Base-by-base conservation (phyloP, 2,797 vertebrate genomes). In the Orestias chungarensis region DNA sequence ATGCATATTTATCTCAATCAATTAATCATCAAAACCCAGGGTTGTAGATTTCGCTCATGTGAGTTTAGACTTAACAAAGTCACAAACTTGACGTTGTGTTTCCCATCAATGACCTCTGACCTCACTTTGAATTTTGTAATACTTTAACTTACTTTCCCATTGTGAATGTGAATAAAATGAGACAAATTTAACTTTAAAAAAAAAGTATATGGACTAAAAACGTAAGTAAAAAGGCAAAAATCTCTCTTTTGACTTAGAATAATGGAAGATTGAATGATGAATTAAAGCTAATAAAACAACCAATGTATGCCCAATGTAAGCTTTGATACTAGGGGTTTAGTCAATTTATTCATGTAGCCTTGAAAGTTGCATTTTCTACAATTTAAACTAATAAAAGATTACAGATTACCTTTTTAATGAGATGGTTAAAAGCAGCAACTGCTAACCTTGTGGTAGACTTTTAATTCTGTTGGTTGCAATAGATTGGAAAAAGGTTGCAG, bases 1-100 rank as follows among this genome's bases (percentile, higher is more conserved):
- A 20, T 59, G 75, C 70, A 33, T 62, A 70, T 40, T 73, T 49
- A 20, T 25, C 43, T 46, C 18, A 47, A 31, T n/a, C 20, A 40
- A 38, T 38, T 40, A 1, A 20, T 38, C 10, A n/a, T 61, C 57
- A 61, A 40, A 61, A 38, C 33, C 17, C 10, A 38, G 10, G 14
- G 11, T 6, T 61, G 11, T 38, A 11, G 23, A 61, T 33, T n/a
- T n/a, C 18, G n/a, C 2, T 40, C 23, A 61, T n/a, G 23, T 8
- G 11, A 14, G 6, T 57, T 20, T 31, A 23, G 33, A 38, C 33
- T 49, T 4, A n/a, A n/a, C n/a, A n/a, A n/a, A n/a, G n/a, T n/a
- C n/a, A n/a, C n/a, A n/a, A n/a, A n/a, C n/a, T 59, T 55, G 52
- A 31, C 52, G 33, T 23, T 31, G 18, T 4, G 18, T n/a, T 59